phyloP scores from a whole-genome alignment of 2,888 invertebrate genomes.

The Nysson spinosus region DNA sequence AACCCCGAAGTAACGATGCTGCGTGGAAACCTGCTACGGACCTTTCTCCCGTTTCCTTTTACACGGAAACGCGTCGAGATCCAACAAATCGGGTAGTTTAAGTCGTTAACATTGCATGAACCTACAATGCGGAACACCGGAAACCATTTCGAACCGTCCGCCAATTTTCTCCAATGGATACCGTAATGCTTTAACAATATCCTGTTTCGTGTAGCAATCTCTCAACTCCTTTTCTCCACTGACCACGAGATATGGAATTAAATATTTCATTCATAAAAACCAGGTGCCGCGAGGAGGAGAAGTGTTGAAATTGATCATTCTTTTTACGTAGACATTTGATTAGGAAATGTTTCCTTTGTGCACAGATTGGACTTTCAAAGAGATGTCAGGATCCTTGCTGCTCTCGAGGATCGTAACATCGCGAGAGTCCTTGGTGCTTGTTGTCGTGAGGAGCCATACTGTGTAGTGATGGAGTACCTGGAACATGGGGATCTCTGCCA shows the following conservation, averaged over 20 bases:
- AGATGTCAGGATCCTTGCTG: constrained; percentile 91
- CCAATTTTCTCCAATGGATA: constrained; percentile 33
- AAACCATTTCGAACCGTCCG: constrained; percentile 29
- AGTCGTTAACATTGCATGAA: constrained; percentile 17
- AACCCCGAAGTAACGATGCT: constrained; percentile 48
- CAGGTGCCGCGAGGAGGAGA: no score
- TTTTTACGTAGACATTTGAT: not conserved
- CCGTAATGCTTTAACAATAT: constrained; percentile 1
- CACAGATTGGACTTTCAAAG: constrained; percentile 89
- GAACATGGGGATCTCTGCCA: constrained; percentile 91
- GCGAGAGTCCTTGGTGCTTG: constrained; percentile 88
- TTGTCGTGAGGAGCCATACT: constrained; percentile 85
- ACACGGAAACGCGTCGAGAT: constrained; percentile 15
- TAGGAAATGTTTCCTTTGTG: constrained; percentile 1
- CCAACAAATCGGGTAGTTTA: constrained; percentile 20
- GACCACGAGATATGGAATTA: no score
- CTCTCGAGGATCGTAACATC: constrained; percentile 88
- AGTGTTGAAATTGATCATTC: no score
- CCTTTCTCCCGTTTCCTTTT: constrained; percentile 22
- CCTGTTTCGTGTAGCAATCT: constrained; percentile 28
- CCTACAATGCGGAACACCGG: constrained; percentile 27
- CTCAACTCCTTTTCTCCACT: no score
- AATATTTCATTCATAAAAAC: no score
- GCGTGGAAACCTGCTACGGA: constrained; percentile 30
- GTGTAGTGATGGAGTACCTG: constrained; percentile 90